Conservation (phyloP, 2,888 invertebrate genomes). For the Agrotis exclamationis region DNA sequence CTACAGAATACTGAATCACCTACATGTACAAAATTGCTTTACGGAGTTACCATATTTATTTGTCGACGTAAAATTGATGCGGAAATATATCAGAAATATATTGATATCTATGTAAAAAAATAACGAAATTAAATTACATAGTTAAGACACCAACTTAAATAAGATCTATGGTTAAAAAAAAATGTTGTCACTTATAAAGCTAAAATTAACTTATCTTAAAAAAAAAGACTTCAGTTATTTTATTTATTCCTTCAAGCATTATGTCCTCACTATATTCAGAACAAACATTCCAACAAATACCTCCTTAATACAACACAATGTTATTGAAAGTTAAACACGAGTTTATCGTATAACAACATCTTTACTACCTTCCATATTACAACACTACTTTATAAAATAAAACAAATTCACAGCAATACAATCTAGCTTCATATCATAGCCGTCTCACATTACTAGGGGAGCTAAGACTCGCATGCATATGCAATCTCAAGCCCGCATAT, state of each 20-base stretch:
- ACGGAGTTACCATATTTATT: not conserved
- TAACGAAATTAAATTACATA: too few species aligned
- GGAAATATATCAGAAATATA: too few species aligned
- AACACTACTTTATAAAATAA: constrained; percentile 10
- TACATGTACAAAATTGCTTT: not conserved
- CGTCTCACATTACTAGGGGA: constrained; percentile 37
- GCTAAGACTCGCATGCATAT: constrained; percentile 40
- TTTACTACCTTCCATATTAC: not conserved
- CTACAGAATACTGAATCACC: not conserved
- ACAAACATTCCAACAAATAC: not conserved
- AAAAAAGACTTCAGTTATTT: too few species aligned
- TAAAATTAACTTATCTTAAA: too few species aligned
- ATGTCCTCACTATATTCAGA: not conserved
- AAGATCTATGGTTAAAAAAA: too few species aligned
- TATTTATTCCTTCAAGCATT: too few species aligned
- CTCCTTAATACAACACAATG: constrained; percentile 1
- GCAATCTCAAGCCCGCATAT: constrained; percentile 36
- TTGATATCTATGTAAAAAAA: too few species aligned
- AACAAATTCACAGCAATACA: constrained; percentile 13
- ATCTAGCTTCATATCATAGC: constrained; percentile 37
- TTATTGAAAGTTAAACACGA: constrained; percentile 19
- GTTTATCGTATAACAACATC: constrained; percentile 10
- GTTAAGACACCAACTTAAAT: too few species aligned
- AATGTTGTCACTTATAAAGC: not conserved
- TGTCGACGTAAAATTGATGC: too few species aligned